Percentiles rank a stretch among this genome's conserved stretches.
These are phyloP conservation scores for Morelia viridis DNA, from an alignment of 2,797 vertebrate genomes.

Conservation along the genomic window DNA sequence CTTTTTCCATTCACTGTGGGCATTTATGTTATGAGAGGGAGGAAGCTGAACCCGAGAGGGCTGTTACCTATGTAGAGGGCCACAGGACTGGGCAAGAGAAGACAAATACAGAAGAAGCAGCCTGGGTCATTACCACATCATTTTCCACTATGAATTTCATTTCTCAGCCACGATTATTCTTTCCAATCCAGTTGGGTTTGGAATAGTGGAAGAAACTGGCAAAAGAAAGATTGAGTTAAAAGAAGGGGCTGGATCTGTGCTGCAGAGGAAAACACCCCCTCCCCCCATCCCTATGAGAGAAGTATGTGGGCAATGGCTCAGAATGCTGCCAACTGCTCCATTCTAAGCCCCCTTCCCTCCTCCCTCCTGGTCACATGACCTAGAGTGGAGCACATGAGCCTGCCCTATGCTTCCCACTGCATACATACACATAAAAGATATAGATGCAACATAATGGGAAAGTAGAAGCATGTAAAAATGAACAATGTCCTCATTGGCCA, in stretches of 20 bases:
- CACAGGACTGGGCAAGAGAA: no score
- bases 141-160: background rate
- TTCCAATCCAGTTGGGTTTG: no score
- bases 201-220: no score
- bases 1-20: background rate
- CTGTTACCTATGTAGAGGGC: background rate
- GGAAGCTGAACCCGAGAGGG: background rate
- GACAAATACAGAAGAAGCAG: no score
- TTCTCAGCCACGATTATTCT: background rate
- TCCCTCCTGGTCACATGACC: background rate
- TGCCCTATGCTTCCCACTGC: background rate
- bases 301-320: background rate
- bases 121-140: background rate
- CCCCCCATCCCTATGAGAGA: no score
- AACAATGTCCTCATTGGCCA: no score
- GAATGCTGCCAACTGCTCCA: background rate
- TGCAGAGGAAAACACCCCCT: no score
- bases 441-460: background rate
- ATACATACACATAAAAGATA: background rate
- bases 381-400: no score
- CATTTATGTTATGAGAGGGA: background rate
- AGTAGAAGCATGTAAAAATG: background rate
- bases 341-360: background rate
- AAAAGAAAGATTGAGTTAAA: no score
- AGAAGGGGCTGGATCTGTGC: no score